Percentiles rank a stretch among this genome's conserved stretches.
phyloP scores from a whole-genome alignment of 2,888 invertebrate genomes.

The Lasioglossum vierecki region DNA sequence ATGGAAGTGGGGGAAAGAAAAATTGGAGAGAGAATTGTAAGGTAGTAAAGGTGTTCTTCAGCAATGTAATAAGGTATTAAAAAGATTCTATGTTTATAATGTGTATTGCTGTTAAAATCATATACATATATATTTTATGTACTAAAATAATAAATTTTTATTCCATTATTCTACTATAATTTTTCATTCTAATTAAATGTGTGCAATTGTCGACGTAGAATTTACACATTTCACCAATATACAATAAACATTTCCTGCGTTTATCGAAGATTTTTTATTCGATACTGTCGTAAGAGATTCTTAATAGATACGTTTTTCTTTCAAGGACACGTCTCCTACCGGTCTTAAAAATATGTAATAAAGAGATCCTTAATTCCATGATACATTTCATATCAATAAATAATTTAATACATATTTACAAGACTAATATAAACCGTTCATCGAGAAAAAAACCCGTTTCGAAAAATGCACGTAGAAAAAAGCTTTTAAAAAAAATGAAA shows the following conservation, averaged over 20 bases:
- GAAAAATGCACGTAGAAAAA: constrained; percentile 28
- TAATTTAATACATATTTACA: constrained; percentile 64
- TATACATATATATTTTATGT: constrained; percentile 68
- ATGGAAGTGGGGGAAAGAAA: neutral
- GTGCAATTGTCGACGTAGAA: constrained; percentile 1
- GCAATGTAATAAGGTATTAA: constrained; percentile 62
- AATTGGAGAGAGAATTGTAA: constrained; percentile 48
- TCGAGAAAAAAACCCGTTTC: neutral
- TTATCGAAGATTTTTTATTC: neutral
- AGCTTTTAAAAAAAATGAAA: constrained; percentile 8
- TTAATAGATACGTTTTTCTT: constrained; percentile 18
- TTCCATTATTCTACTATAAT: constrained; percentile 50
- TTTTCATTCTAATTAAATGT: constrained; percentile 16
- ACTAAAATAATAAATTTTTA: constrained; percentile 68
- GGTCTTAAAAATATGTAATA: constrained; percentile 31
- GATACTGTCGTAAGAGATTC: neutral
- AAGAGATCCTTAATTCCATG: constrained; percentile 43
- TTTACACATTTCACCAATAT: neutral
- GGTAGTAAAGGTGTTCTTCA: constrained; percentile 57
- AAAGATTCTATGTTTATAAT: constrained; percentile 56
- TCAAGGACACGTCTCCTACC: constrained; percentile 26
- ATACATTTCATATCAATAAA: constrained; percentile 51
- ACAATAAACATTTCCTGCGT: neutral
- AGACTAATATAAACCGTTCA: constrained; percentile 30
- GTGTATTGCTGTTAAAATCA: constrained; percentile 64